Evolutionary conservation across 2,888 invertebrate genomes (phyloP).

Genomic region (Tineola bisselliella): DNA sequence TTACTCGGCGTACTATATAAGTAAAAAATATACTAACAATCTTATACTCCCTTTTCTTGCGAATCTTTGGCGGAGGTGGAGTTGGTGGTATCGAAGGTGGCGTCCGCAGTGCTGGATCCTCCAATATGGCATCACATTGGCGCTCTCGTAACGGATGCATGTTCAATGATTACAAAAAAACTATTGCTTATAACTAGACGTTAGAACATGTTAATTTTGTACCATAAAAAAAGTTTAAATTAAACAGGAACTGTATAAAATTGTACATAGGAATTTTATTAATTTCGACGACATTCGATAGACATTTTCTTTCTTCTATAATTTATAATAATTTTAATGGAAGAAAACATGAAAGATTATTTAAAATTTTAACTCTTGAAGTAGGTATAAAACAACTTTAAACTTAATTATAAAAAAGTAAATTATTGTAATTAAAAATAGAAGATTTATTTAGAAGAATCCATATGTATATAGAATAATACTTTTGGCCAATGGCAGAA

Average conservation of each 20-base stretch:
- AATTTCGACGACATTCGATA: too few relatives aligned
- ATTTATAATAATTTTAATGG: too few relatives aligned
- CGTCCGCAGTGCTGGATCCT: constrained; percentile 37
- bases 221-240: background rate
- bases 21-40: too few relatives aligned
- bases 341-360: background rate
- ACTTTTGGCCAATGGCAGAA: background rate
- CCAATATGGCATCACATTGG: constrained; percentile 39
- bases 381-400: background rate
- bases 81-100: constrained; percentile 50
- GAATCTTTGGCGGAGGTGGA: constrained; percentile 41
- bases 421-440: background rate
- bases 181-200: background rate
- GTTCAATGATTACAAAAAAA: background rate
- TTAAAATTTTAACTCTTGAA: background rate
- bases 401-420: background rate
- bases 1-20: too few relatives aligned
- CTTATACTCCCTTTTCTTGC: constrained; percentile 43
- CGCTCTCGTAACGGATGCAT: constrained; percentile 48
- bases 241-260: too few relatives aligned
- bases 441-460: background rate
- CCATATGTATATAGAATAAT: background rate
- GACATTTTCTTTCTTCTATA: background rate
- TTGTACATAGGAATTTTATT: too few relatives aligned
- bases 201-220: background rate